Evolutionary conservation across 1,140 invertebrate genomes (phyloP), one percentile per base, ranked within the genome.

Genomic region (Papilio polyxenes): DNA sequence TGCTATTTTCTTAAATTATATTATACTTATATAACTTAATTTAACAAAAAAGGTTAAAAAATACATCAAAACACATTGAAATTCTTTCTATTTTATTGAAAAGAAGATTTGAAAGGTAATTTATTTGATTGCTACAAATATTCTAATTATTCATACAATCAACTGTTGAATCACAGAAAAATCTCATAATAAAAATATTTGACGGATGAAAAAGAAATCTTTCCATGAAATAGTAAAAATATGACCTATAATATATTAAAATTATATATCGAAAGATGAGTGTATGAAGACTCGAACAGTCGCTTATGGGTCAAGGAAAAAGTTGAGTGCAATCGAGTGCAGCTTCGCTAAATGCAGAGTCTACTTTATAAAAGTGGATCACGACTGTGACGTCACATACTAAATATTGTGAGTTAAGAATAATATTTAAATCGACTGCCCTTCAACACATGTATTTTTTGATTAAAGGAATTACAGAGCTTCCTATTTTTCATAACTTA

Each of bases 231-330:
- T 23, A 13, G 10, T 72, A 37, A 62, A 62, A 72, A 37, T 72
- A 37, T 65, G 62, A 69, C 56, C 56, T n/a, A 59, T 56, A 62
- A 51, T 51, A 51, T 51, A 11, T 51, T 56, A 56, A 56, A 62
- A 20, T 59, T 3, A 59, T n/a, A 69, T 40, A 17, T 72, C 0
- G 15, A 72, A 37, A 37, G 65, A 72, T 69, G 8, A 65, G 59
- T 65, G 20, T 62, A 65, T 65, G 65, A 37, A 72, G 31, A 72
- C 11, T 72, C 4, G 31, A 72, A 72, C 31, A 72, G 31, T 7
- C 65, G 13, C 31, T 72, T 40, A 72, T 72, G 31, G 65, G 65
- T 72, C 65, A 72, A 72, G 65, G 65, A 37, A 72, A 37, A 72
- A 37, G 6, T 72, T 13, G 31, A 72, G 65, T 37, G 65, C 65